Percentiles rank a stretch among this genome's conserved stretches.
Evolutionary conservation across 2,113 vertebrate species (phyloP).

Genomic region (Leucopsar rothschildi): DNA sequence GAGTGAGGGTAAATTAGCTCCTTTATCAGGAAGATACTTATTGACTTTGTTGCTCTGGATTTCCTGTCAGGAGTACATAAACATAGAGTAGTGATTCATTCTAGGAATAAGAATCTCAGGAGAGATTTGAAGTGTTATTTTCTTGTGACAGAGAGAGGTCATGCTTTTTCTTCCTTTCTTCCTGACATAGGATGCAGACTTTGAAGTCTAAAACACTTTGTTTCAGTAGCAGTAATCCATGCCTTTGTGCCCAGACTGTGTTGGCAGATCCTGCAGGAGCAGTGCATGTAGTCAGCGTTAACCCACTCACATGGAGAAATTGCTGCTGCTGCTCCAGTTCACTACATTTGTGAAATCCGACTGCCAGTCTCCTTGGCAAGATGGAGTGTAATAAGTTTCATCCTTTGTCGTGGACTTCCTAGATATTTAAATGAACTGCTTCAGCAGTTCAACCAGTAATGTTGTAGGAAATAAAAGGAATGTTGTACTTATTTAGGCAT

Average conservation of each 20-base stretch:
- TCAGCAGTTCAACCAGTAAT: neutral
- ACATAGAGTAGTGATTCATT: neutral
- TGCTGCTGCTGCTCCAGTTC: neutral
- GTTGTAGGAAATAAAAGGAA: neutral
- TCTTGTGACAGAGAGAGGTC: neutral
- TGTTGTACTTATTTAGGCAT: neutral
- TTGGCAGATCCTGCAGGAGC: neutral
- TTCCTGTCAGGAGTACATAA: neutral
- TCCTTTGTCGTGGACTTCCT: neutral
- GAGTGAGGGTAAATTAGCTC: neutral
- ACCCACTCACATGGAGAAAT: neutral
- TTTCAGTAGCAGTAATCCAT: neutral
- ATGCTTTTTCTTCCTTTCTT: neutral
- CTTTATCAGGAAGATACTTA: neutral
- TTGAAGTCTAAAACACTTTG: neutral
- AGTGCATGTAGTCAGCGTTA: neutral
- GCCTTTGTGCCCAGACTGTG: neutral
- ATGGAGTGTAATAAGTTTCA: neutral
- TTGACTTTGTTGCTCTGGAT: neutral
- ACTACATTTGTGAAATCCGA: neutral
- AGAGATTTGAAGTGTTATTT: neutral
- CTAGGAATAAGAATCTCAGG: neutral
- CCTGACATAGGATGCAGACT: neutral
- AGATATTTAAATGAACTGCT: neutral
- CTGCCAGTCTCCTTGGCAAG: neutral